Base-by-base conservation (phyloP, 2,113 vertebrate species). In the Pseudopipra pipra region DNA sequence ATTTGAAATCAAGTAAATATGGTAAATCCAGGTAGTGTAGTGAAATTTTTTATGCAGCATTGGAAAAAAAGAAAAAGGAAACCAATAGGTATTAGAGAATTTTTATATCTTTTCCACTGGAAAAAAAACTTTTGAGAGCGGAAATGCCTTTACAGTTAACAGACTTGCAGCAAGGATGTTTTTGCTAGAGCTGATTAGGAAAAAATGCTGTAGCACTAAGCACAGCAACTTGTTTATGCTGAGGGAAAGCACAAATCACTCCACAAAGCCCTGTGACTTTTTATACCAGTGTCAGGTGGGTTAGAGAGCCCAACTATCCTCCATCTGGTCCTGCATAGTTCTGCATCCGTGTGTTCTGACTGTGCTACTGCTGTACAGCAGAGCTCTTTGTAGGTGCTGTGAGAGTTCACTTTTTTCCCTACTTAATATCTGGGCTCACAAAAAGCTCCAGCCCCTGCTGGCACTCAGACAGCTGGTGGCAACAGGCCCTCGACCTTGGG, bases 91-190 rank as follows among this genome's bases (percentile, higher is more conserved):
- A 35, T 74, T 30, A 28, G 22, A 71, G 20, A 63, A 24, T 27
- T 80, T 70, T 55, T 83, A 1, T 58, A 15, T 52, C 9, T 66
- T 58, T 39, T 83, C 28, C 54, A 49, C 43, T 72, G 62, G 61
- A 92, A 90, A 89, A 89, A 24, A 76, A 89, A 93, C 31, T 47
- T 90, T 37, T 25, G 28, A 90, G 52, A 75, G 30, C 89, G 77
- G 71, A 94, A 94, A 89, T 94, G 77, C 70, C 83, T 93, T 95
- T 74, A 47, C 20, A 80, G 39, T 85, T 73, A 93, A 72, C 27
- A 86, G 55, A 77, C 27, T 62, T 70, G 6, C 56, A 96, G 28
- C n/a, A 52, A 75, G 35, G 56, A 72, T 76, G 28, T 89, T 97
- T 91, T 54, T 81, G 70, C 44, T 62, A 85, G 17, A 79, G 59